Evolutionary conservation across 2,888 invertebrate species (phyloP).

Genomic region (Thereva nobilitata): DNA sequence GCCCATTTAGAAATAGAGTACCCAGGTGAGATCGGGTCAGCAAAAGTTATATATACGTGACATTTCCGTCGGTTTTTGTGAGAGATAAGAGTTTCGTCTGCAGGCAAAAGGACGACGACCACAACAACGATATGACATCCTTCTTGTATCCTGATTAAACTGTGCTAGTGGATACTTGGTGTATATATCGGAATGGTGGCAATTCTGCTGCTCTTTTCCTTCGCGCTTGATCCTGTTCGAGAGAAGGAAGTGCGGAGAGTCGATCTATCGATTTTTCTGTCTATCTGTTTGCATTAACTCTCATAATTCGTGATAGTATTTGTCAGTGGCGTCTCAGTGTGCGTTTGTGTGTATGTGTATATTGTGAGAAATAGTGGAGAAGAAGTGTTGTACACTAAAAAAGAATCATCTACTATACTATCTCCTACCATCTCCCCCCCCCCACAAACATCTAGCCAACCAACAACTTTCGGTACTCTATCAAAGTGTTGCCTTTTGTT

Average conservation of each 20-base stretch:
- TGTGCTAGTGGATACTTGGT: too few species aligned
- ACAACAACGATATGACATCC: too few species aligned
- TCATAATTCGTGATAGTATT: constrained; percentile 17
- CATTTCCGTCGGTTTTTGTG: too few species aligned
- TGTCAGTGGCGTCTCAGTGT: not conserved
- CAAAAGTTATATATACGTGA: too few species aligned
- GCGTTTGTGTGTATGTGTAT: not conserved
- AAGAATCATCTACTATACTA: constrained; percentile 5
- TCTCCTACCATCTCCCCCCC: not conserved
- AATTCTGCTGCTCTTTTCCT: constrained; percentile 4
- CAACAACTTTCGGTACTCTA: not conserved
- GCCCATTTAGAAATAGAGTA: too few species aligned
- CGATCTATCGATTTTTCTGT: constrained; percentile 24
- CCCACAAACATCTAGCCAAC: not conserved
- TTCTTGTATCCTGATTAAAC: too few species aligned
- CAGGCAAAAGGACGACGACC: too few species aligned
- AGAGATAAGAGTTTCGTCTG: too few species aligned
- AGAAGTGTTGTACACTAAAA: constrained; percentile 1
- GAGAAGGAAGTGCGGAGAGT: constrained; percentile 22
- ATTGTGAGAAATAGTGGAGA: constrained; percentile 8
- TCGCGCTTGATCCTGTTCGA: constrained; percentile 2
- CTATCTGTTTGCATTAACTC: constrained; percentile 27
- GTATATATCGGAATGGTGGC: too few species aligned
- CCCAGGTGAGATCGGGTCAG: too few species aligned
- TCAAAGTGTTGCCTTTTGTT: constrained; percentile 11